Conservation (phyloP, 2,888 invertebrate species). For the Antheraea yamamai region DNA sequence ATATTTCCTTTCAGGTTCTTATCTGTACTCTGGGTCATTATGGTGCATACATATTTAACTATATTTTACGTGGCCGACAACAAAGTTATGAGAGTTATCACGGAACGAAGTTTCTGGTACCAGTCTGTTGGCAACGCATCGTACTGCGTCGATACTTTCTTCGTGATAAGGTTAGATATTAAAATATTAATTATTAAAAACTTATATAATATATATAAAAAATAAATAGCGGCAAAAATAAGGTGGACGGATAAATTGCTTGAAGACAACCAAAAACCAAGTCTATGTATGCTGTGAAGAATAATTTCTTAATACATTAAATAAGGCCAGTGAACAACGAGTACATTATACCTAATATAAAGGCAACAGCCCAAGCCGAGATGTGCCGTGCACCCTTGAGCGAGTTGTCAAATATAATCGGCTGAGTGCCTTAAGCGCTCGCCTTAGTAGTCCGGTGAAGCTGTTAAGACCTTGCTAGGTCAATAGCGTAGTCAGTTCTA, state of each 20-base stretch:
- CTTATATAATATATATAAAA: neutral
- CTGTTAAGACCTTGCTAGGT: no score
- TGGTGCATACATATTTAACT: conserved; percentile 92
- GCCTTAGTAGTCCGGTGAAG: no score
- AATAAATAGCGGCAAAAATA: neutral
- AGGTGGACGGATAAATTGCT: neutral
- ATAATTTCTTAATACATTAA: neutral
- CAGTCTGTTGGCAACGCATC: conserved; percentile 93
- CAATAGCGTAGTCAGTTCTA: no score
- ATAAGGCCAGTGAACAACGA: no score
- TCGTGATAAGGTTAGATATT: conserved; percentile 87
- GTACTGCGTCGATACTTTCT: conserved; percentile 93
- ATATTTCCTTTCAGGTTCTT: conserved; percentile 79
- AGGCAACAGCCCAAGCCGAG: no score
- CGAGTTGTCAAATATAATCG: no score
- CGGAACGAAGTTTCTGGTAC: conserved; percentile 89
- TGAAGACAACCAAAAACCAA: neutral
- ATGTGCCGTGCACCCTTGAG: no score
- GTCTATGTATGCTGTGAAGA: neutral
- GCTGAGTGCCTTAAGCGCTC: no score
- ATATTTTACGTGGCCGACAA: conserved; percentile 90
- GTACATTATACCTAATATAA: neutral
- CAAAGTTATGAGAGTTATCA: conserved; percentile 86
- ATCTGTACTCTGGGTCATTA: conserved; percentile 91
- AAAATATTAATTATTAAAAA: neutral